Evolutionary conservation across 2,888 invertebrate species (phyloP).

Genomic region (Epirrita christyi): DNA sequence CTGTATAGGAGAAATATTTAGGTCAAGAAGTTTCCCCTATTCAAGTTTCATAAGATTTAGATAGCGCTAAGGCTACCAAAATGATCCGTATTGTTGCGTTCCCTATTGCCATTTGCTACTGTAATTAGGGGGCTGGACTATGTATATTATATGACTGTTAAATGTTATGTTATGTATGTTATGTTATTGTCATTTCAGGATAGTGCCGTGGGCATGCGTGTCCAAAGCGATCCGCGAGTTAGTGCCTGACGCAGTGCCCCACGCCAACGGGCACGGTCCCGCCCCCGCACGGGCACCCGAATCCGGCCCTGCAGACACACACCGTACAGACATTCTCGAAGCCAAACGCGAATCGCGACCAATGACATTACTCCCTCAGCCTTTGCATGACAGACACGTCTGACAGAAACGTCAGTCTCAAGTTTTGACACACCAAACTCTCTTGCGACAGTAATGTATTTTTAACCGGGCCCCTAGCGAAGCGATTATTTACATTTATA

Average conservation of each 20-base stretch:
- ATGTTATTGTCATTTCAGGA: conserved; percentile 74
- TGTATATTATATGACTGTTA: too few relatives aligned
- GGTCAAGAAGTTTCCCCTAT: too few relatives aligned
- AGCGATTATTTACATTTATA: neutral
- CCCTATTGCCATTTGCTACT: too few relatives aligned
- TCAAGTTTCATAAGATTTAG: too few relatives aligned
- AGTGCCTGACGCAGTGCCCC: conserved; percentile 88
- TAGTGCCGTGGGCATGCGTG: conserved; percentile 89
- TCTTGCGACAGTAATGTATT: conserved; percentile 13
- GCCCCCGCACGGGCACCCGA: conserved; percentile 19
- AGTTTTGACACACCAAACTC: conserved; percentile 8
- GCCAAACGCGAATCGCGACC: conserved; percentile 59
- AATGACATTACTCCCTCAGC: conserved; percentile 67
- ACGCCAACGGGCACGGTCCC: conserved; percentile 23
- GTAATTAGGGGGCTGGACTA: too few relatives aligned
- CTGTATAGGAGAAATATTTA: too few relatives aligned
- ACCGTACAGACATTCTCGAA: conserved; percentile 21
- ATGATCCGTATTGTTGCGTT: too few relatives aligned
- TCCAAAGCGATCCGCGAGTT: conserved; percentile 87
- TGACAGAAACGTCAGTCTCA: conserved; percentile 35
- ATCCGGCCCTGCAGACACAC: conserved; percentile 20
- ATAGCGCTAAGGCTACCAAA: too few relatives aligned
- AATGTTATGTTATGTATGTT: too few relatives aligned
- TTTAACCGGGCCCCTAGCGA: conserved; percentile 10
- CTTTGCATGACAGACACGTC: conserved; percentile 65